These are phyloP conservation scores for Drosophila santomea DNA, from an alignment of 1,140 invertebrate species.

Conservation along the genomic window DNA sequence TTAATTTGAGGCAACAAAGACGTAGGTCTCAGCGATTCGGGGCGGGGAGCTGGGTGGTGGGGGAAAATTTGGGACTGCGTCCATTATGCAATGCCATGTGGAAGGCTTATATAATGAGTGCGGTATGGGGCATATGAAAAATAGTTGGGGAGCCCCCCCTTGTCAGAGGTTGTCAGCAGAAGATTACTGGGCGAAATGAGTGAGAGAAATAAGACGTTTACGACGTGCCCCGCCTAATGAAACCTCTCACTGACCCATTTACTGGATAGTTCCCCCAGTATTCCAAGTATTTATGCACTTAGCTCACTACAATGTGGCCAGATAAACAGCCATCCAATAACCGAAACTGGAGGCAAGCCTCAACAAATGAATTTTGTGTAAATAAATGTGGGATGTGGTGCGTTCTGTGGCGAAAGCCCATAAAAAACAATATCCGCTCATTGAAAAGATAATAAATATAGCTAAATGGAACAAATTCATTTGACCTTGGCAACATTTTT, in stretches of 20 bases:
- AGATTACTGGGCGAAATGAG: slow-evolving; percentile 25
- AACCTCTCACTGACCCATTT: slow-evolving; percentile 48
- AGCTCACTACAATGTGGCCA: background rate
- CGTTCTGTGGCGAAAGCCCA: slow-evolving; percentile 16
- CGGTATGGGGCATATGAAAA: slow-evolving; percentile 35
- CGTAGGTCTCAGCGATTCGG: slow-evolving; percentile 4
- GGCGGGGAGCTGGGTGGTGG: background rate
- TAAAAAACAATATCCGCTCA: slow-evolving; percentile 17
- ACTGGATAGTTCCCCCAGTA: slow-evolving; percentile 6
- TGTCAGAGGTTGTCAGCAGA: slow-evolving; percentile 39
- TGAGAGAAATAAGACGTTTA: slow-evolving; percentile 22
- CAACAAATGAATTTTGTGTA: slow-evolving; percentile 17
- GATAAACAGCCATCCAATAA: slow-evolving; percentile 13
- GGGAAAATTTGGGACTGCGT: slow-evolving; percentile 18
- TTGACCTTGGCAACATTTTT: too few species aligned
- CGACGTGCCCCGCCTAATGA: slow-evolving; percentile 5
- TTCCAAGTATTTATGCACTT: slow-evolving; percentile 36
- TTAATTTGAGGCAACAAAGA: slow-evolving; percentile 68
- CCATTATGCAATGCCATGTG: slow-evolving; percentile 67
- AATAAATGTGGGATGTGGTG: background rate
- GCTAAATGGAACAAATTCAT: too few species aligned
- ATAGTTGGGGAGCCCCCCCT: slow-evolving; percentile 23
- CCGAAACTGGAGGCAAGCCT: slow-evolving; percentile 13
- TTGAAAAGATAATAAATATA: slow-evolving; percentile 22
- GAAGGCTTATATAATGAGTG: slow-evolving; percentile 58